Evolutionary conservation across 1,140 invertebrate genomes (phyloP), one percentile per base, ranked within the genome.

Genomic region (Rhyzopertha dominica): DNA sequence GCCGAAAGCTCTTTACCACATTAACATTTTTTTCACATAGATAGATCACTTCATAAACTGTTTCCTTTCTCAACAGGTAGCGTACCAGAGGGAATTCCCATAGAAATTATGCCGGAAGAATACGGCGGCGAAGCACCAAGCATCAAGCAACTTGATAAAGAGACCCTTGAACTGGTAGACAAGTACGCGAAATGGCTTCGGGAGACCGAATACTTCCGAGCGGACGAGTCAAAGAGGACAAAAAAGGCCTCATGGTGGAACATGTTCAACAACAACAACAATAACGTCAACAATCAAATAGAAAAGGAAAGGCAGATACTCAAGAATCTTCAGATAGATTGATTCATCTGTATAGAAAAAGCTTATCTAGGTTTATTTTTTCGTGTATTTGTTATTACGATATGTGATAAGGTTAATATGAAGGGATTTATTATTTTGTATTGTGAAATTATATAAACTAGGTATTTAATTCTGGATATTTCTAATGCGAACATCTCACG

Each of bases 111-210:
- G 20, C 63, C 63, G 5, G 47, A 43, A 23, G 63, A 66, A 20
- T 66, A 66, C 32, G 65, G 65, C 5, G 65, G 65, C 20, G 52
- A 65, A 47, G 58, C 60, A 9, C 54, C 60, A 4, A 48, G 51
- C 1, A 43, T 62, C 0, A 38, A 59, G 36, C 62, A 65, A 32
- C 32, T 67, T 13, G 57, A 62, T 23, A 35, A 30, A 4, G 47
- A 58, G 3, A 57, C 52, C 4, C 48, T 55, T 19, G 30, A 32
- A 0, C 29, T 67, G 20, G 30, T 54, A 2, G 38, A 42, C 1
- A 66, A 66, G 35, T 66, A 67, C 37, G 44, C 38, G 4, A 34
- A 59, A n/a, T 67, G 65, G 65, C 28, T 67, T n/a, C 46, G 53
- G 1, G 63, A 66, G 23, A 51, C 54, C 0, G 53, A 51, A 13